phyloP scores from a whole-genome alignment of 1,140 invertebrate species.

The Bombus cullumanus region DNA sequence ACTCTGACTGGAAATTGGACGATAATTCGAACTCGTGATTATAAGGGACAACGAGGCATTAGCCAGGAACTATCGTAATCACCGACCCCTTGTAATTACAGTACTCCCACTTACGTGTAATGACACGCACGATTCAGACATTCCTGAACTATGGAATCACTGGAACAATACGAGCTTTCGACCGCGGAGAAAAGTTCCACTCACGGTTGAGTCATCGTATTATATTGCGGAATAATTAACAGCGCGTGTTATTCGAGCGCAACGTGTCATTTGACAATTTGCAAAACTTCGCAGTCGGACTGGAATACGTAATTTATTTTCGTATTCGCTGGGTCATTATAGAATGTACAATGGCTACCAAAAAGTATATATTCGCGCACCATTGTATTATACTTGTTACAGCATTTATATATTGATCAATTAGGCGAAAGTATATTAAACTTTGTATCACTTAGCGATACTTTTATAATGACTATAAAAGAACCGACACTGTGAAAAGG shows the following conservation, averaged over 20 bases:
- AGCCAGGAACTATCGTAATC: conserved; percentile 21
- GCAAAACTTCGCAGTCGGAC: too few relatives aligned
- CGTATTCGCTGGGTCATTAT: too few relatives aligned
- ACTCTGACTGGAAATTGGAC: background rate
- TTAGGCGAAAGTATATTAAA: too few relatives aligned
- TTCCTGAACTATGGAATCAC: conserved; percentile 37
- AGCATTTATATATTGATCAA: too few relatives aligned
- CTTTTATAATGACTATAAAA: too few relatives aligned
- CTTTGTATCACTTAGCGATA: too few relatives aligned
- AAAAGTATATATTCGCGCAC: too few relatives aligned
- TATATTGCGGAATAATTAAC: conserved; percentile 4
- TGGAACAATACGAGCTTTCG: background rate
- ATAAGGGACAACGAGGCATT: conserved; percentile 6
- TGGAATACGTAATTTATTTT: too few relatives aligned
- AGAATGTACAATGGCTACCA: too few relatives aligned
- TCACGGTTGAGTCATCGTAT: background rate
- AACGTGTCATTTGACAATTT: too few relatives aligned
- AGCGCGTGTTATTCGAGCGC: background rate
- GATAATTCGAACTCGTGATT: conserved; percentile 24
- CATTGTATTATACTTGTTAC: too few relatives aligned
- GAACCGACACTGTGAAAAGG: too few relatives aligned
- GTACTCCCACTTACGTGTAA: conserved; percentile 27
- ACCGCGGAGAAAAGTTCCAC: background rate
- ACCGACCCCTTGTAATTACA: conserved; percentile 26
- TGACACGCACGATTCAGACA: conserved; percentile 33